phyloP scores from a whole-genome alignment of 2,797 vertebrate species.

The Ctenopoma multispine region DNA sequence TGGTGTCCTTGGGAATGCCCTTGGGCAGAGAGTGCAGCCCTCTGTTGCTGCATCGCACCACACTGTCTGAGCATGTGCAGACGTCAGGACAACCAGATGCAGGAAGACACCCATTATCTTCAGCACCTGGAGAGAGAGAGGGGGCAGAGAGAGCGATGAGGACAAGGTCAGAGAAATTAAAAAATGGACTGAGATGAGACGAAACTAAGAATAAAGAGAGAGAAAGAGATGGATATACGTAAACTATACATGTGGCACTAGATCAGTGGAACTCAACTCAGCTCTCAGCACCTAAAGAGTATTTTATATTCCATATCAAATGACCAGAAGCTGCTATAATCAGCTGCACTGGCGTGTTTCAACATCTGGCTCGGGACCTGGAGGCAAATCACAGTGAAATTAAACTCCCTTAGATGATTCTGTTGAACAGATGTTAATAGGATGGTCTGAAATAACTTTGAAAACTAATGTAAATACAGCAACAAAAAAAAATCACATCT shows the following conservation, averaged over 20 bases:
- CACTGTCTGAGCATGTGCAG: slow-evolving; percentile 93
- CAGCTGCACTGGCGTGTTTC: slow-evolving; percentile 33
- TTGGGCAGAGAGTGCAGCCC: slow-evolving; percentile 91
- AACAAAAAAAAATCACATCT: slow-evolving; percentile 1
- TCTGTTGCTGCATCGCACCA: slow-evolving; percentile 96
- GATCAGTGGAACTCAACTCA: slow-evolving; percentile 36
- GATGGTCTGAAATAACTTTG: slow-evolving; percentile 3
- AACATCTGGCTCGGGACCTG: slow-evolving; percentile 52
- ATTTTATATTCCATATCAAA: slow-evolving; percentile 54
- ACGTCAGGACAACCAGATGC: slow-evolving; percentile 92
- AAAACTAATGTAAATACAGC: slow-evolving; percentile 8
- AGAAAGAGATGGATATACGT: slow-evolving; percentile 1
- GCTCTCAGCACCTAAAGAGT: slow-evolving; percentile 47
- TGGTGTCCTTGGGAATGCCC: slow-evolving; percentile 96
- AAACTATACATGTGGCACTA: slow-evolving; percentile 37
- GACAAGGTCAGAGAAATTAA: slow-evolving; percentile 29
- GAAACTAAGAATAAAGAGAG: too few species aligned
- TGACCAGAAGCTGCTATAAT: slow-evolving; percentile 45
- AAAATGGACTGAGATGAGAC: too few species aligned
- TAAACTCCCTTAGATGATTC: slow-evolving; percentile 26
- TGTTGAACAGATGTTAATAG: slow-evolving; percentile 45
- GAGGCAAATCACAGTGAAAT: slow-evolving; percentile 35
- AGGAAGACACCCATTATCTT: slow-evolving; percentile 93
- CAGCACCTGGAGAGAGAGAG: slow-evolving; percentile 82
- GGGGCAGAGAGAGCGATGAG: slow-evolving; percentile 18